Base-by-base conservation (phyloP, 2,113 vertebrate genomes). In the Prietella phreatophila region DNA sequence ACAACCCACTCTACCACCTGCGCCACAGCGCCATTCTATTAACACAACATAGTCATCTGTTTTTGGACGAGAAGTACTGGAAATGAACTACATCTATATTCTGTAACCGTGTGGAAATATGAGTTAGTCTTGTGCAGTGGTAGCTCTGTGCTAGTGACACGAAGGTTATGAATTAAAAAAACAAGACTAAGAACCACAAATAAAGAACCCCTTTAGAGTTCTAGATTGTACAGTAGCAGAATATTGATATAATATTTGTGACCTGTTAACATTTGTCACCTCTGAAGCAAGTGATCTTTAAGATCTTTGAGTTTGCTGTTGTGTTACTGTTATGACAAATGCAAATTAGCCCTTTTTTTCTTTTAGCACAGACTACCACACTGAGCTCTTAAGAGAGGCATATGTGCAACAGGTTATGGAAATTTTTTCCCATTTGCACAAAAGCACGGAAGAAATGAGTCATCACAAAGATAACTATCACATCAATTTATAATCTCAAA, bases 371-470 rank as follows among this genome's bases (percentile, higher is more conserved):
- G 92, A 90, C 91, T 88, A 93, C 91, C 53, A 60, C 36, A 58
- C 86, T 78, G 91, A 63, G 93, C 93, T 94, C 92, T 91, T 92
- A 87, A 83, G 55, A 91, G 53, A 91, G 91, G 90, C 91, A 93
- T 93, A 86, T 90, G 91, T 92, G 93, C 90, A 92, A 92, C 92
- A 93, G 93, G 93, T 91, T 93, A 91, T 84, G 92, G 94, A 94
- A 94, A 73, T 92, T 92, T 93, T 79, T 89, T 60, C 93, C 88
- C 89, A 47, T 92, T 92, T 93, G 90, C 90, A 90, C 89, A 94
- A 94, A 94, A 93, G 93, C 92, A 94, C 94, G 94, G 93, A 92
- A 91, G 88, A 92, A 93, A 93, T 94, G 93, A 94, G 92, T 94
- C 93, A 93, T 86, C 93, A 92, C 92, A 92, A 92, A 94, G 42